Evolutionary conservation across 2,113 vertebrate genomes (phyloP).

Genomic region (Neopipo cinnamomea): DNA sequence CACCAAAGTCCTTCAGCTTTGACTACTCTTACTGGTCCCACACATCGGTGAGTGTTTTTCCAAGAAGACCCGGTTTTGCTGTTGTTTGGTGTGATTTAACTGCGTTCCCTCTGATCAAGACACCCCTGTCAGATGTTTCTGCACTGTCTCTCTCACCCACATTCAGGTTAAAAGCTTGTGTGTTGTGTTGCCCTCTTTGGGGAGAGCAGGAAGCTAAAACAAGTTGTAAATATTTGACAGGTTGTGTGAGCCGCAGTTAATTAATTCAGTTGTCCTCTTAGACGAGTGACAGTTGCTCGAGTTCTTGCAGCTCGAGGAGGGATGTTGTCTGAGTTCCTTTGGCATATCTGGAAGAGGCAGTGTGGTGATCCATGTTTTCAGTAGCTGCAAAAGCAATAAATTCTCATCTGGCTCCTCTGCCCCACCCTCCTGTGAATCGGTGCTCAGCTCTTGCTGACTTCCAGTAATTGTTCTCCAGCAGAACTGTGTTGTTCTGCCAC

Average conservation of each 20-base stretch:
- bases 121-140: neutral
- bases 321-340: neutral
- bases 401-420: neutral
- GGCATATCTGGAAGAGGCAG: neutral
- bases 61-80: neutral
- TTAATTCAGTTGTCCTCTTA: neutral
- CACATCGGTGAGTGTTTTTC: constrained; percentile 85
- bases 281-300: neutral
- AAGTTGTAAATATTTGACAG: neutral
- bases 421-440: neutral
- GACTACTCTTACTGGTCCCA: constrained; percentile 99
- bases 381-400: constrained; percentile 24
- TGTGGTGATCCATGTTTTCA: neutral
- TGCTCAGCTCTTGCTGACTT: neutral
- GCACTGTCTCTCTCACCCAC: neutral
- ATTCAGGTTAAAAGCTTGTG: neutral
- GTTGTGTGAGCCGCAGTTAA: neutral
- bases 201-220: neutral
- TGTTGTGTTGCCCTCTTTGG: neutral
- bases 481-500: neutral
- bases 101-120: neutral
- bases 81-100: neutral
- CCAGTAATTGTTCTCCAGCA: constrained; percentile 35
- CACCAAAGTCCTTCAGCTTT: constrained; percentile 97
- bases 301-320: neutral